Conservation (phyloP, 2,888 invertebrate species). For the Coleophora flavipennella region DNA sequence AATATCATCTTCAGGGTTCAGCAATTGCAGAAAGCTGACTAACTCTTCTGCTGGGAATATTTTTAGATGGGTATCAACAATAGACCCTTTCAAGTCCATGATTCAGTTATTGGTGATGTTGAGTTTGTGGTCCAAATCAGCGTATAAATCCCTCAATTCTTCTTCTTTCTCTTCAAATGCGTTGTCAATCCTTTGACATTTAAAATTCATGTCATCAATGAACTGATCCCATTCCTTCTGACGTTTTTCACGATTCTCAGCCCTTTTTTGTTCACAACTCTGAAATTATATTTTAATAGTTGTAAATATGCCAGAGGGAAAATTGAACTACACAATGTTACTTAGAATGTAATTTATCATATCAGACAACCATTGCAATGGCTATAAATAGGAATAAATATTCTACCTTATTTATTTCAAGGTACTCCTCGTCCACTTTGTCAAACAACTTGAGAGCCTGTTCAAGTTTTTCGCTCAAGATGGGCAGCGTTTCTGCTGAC, state of each 20-base stretch:
- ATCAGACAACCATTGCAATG: too few relatives aligned
- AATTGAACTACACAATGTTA: too few relatives aligned
- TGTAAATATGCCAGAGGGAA: too few relatives aligned
- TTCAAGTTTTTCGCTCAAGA: slow-evolving; percentile 76
- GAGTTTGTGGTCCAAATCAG: slow-evolving; percentile 81
- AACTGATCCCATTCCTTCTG: slow-evolving; percentile 80
- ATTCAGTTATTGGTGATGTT: slow-evolving; percentile 66
- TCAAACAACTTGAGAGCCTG: slow-evolving; percentile 76
- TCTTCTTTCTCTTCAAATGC: slow-evolving; percentile 85
- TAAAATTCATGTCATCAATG: slow-evolving; percentile 83
- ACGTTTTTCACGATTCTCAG: slow-evolving; percentile 42
- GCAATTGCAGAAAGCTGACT: slow-evolving; percentile 62
- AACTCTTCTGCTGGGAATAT: slow-evolving; percentile 76
- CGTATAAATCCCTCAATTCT: slow-evolving; percentile 81
- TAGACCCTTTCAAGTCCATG: slow-evolving; percentile 72
- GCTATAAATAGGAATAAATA: neutral
- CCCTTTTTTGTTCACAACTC: slow-evolving; percentile 33
- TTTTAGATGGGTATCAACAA: slow-evolving; percentile 75
- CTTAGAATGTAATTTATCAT: too few relatives aligned
- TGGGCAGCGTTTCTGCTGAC: slow-evolving; percentile 74
- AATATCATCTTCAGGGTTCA: slow-evolving; percentile 53
- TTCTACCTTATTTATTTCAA: slow-evolving; percentile 67
- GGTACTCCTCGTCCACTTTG: slow-evolving; percentile 74
- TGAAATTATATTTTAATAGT: slow-evolving; percentile 28
- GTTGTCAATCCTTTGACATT: slow-evolving; percentile 82